Base-by-base conservation (phyloP, 2,888 invertebrate species). In the Drosophila nr. perissopoda region DNA sequence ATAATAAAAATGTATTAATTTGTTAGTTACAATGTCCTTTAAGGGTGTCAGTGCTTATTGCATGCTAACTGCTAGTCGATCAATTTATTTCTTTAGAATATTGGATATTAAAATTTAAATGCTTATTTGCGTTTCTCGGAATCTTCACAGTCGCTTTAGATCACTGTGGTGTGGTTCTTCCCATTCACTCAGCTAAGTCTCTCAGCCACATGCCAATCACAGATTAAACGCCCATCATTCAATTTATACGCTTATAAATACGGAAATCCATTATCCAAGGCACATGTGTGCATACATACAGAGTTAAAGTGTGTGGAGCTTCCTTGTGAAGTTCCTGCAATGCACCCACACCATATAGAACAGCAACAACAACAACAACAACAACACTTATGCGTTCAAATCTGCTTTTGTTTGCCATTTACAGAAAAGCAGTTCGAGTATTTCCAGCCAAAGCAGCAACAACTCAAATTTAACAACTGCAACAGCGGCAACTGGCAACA, bases 351-450 rank as follows among this genome's bases (percentile, higher is more conserved):
- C n/a, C 29, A 27, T 16, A 38, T 21, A 46, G 40, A 25, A 49
- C 54, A 49, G 31, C n/a, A 56, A 29, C 34, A 13, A 36, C 63
- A 67, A 36, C 36, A 59, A 54, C 13, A 57, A 33, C 48, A 61
- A 40, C 34, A 34, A 36, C 36, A 75, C 54, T 78, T 67, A 79
- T 70, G 62, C 40, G 56, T 61, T 53, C 21, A 59, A 71, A 57
- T 67, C 65, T 71, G 67, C 59, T 57, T 76, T 82, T 82, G 67
- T 48, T 71, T 74, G 70, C 85, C 88, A 85, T 84, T 86, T 86
- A 90, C 90, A 92, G 92, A 92, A 92, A 91, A 92, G 92, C 88
- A 92, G 88, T 73, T 91, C 92, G 86, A 92, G 92, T 84, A 90
- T 91, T 78, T 91, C 92, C 76, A 92, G 91, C 74, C 90, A 89